Evolutionary conservation across 2,888 invertebrate genomes (phyloP).

Genomic region (Saturnia pavonia): DNA sequence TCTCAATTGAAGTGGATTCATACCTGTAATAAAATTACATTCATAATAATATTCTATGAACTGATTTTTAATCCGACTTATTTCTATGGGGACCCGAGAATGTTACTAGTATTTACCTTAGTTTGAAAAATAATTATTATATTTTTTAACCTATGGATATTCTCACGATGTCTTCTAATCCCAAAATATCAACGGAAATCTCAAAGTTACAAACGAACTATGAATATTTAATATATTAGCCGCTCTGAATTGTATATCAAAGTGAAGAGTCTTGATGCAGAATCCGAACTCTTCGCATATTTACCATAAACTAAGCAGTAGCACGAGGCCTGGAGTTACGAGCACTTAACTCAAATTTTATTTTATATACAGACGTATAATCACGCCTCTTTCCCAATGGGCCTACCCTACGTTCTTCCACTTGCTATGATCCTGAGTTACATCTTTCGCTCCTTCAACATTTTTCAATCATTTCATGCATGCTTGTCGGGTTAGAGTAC

Average conservation of each 20-base stretch:
- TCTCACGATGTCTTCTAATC: not conserved
- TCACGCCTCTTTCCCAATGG: too few relatives aligned
- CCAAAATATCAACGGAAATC: not conserved
- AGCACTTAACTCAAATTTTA: not conserved
- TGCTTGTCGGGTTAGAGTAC: too few relatives aligned
- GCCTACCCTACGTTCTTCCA: too few relatives aligned
- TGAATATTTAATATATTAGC: not conserved
- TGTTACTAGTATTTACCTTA: too few relatives aligned
- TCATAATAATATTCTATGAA: not conserved
- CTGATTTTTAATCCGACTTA: too few relatives aligned
- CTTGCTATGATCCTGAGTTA: too few relatives aligned
- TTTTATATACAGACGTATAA: too few relatives aligned
- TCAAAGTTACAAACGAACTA: not conserved
- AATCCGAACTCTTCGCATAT: not conserved
- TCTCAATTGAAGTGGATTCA: constrained; percentile 71
- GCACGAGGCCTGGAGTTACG: not conserved
- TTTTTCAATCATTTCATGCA: too few relatives aligned
- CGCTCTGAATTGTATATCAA: not conserved
- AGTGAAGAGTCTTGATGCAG: not conserved
- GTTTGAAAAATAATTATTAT: too few relatives aligned
- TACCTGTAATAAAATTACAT: constrained; percentile 37
- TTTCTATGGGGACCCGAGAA: too few relatives aligned
- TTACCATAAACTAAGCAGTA: not conserved
- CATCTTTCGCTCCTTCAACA: too few relatives aligned
- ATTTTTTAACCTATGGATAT: too few relatives aligned